A percentile compares a stretch with the other conserved stretches of the same genome.
Conservation (phyloP, 2,888 invertebrate species). For the Petrolisthes manimaculis region DNA sequence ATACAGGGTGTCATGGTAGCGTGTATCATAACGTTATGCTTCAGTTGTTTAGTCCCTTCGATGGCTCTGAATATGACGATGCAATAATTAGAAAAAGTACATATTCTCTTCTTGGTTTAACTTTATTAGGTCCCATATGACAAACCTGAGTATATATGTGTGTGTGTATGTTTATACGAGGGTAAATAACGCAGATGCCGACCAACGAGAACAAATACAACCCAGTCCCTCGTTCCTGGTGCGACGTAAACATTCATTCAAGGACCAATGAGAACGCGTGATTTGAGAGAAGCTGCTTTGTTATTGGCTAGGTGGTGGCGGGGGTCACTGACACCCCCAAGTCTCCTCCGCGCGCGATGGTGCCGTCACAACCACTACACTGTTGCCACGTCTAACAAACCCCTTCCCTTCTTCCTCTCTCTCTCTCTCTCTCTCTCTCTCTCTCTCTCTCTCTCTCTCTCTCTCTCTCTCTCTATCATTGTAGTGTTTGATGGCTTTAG, state of each 20-base stretch:
- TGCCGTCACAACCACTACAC: neutral
- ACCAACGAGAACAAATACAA: constrained; percentile 33
- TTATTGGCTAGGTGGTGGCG: constrained; percentile 37
- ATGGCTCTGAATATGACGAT: no score
- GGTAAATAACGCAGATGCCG: neutral
- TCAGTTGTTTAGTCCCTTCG: no score
- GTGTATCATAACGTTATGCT: no score
- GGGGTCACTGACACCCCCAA: constrained; percentile 32
- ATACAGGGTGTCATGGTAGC: no score
- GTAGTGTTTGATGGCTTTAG: neutral
- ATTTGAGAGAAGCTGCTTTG: constrained; percentile 37
- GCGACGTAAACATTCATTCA: constrained; percentile 13
- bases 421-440: neutral
- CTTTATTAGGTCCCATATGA: no score
- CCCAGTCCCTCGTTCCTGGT: constrained; percentile 24
- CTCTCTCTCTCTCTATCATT: neutral
- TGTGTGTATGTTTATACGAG: neutral
- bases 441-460: constrained; percentile 8
- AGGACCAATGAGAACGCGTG: constrained; percentile 46
- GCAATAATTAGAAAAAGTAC: no score
- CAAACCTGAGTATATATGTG: no score
- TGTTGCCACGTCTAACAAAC: neutral
- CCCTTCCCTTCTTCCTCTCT: neutral
- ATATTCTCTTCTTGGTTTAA: no score
- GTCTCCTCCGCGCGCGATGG: neutral